phyloP scores from a whole-genome alignment of 2,888 invertebrate species.

The Alitta virens region DNA sequence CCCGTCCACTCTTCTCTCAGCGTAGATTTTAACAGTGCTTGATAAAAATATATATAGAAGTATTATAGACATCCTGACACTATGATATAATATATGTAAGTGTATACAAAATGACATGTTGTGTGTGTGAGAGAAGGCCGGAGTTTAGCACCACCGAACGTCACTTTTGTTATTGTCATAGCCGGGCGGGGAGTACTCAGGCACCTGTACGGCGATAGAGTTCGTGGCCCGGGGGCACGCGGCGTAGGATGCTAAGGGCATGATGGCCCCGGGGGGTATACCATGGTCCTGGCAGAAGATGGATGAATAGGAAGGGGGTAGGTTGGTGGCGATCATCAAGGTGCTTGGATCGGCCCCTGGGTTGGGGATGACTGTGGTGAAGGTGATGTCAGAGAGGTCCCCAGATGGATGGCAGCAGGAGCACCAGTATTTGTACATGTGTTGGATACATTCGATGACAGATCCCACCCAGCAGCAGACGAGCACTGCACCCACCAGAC shows the following conservation, averaged over 20 bases:
- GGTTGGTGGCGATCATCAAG: constrained; percentile 19
- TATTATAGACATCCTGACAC: too few relatives aligned
- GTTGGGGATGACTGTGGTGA: constrained; percentile 18
- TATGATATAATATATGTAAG: too few relatives aligned
- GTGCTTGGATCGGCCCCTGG: constrained; percentile 19
- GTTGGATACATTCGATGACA: constrained; percentile 25
- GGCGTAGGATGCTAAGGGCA: not conserved
- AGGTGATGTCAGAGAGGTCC: constrained; percentile 12
- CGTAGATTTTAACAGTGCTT: too few relatives aligned
- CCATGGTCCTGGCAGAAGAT: constrained; percentile 14
- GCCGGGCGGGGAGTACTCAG: constrained; percentile 10
- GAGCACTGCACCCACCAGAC: constrained; percentile 22
- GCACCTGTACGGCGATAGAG: constrained; percentile 4
- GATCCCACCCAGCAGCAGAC: constrained; percentile 27
- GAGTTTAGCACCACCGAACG: constrained; percentile 15
- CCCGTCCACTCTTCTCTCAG: too few relatives aligned
- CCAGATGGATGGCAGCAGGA: constrained; percentile 17
- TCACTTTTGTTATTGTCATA: constrained; percentile 7
- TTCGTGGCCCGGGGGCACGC: not conserved
- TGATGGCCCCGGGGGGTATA: not conserved
- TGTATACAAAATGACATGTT: too few relatives aligned
- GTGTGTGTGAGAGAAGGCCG: not conserved
- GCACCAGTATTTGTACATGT: constrained; percentile 31
- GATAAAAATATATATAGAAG: too few relatives aligned
- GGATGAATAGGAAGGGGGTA: constrained; percentile 24